Evolutionary conservation across 1,140 invertebrate genomes (phyloP).

Genomic region (Yoshiicerus persimilis): DNA sequence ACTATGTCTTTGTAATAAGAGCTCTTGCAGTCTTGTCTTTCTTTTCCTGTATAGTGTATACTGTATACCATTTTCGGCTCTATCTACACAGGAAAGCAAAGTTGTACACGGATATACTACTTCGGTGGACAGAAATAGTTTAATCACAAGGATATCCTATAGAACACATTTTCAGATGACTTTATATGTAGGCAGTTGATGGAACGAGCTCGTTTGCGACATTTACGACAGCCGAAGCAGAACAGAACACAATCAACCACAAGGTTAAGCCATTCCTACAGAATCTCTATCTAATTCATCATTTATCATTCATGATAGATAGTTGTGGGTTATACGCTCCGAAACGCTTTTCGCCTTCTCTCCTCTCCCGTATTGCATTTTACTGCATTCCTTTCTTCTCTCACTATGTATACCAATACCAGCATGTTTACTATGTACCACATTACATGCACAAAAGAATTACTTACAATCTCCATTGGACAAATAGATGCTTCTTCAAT

Average conservation of each 20-base stretch:
- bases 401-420: neutral
- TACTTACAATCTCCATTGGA: neutral
- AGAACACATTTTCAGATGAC: neutral
- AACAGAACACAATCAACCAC: slow-evolving; percentile 22
- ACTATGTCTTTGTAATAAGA: neutral
- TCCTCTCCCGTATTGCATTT: neutral
- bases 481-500: neutral
- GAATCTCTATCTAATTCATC: slow-evolving; percentile 7
- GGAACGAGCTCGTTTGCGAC: neutral
- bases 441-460: neutral
- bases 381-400: neutral
- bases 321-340: slow-evolving; percentile 6
- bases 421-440: neutral
- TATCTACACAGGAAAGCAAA: neutral
- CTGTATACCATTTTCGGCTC: neutral
- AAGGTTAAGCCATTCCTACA: slow-evolving; percentile 1
- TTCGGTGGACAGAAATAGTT: neutral
- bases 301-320: slow-evolving; percentile 23
- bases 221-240: neutral
- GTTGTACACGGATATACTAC: neutral
- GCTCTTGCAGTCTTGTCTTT: neutral
- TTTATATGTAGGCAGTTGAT: neutral
- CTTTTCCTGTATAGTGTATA: neutral
- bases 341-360: neutral
- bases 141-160: neutral